phyloP scores from a whole-genome alignment of 2,797 vertebrate species.

The Kryptopterus vitreolus region DNA sequence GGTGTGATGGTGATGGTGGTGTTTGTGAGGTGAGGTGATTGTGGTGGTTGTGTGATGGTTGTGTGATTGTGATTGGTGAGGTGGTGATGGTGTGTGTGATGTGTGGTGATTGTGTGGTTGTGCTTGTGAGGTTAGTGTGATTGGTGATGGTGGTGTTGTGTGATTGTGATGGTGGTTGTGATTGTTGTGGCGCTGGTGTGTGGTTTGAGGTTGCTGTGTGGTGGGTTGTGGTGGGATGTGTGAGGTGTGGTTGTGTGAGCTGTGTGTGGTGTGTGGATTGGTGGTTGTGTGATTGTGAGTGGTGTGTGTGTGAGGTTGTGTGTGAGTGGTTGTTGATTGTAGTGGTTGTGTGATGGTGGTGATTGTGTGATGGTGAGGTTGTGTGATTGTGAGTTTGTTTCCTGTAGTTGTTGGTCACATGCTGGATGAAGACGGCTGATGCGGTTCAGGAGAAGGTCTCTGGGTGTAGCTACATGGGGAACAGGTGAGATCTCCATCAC shows the following conservation, averaged over 20 bases:
- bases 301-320: neutral
- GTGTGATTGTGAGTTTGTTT: neutral
- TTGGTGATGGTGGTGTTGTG: too few species aligned
- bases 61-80: too few species aligned
- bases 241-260: neutral
- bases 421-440: conserved; percentile 36
- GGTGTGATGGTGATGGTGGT: too few species aligned
- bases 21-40: too few species aligned
- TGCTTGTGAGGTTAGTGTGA: too few species aligned
- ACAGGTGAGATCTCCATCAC: conserved; percentile 11
- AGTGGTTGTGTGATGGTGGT: neutral
- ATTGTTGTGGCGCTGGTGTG: too few species aligned
- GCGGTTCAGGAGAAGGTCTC: neutral
- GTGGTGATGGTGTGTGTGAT: too few species aligned
- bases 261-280: neutral
- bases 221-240: neutral
- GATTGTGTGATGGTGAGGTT: neutral
- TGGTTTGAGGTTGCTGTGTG: too few species aligned
- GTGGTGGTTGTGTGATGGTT: too few species aligned
- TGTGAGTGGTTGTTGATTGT: neutral
- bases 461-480: conserved; percentile 30
- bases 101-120: too few species aligned
- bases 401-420: conserved; percentile 39
- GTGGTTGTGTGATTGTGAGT: neutral
- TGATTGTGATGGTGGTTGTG: too few species aligned